Evolutionary conservation across 2,113 vertebrate genomes (phyloP), one percentile per base, ranked within the genome.

Genomic region (Spea bombifrons): DNA sequence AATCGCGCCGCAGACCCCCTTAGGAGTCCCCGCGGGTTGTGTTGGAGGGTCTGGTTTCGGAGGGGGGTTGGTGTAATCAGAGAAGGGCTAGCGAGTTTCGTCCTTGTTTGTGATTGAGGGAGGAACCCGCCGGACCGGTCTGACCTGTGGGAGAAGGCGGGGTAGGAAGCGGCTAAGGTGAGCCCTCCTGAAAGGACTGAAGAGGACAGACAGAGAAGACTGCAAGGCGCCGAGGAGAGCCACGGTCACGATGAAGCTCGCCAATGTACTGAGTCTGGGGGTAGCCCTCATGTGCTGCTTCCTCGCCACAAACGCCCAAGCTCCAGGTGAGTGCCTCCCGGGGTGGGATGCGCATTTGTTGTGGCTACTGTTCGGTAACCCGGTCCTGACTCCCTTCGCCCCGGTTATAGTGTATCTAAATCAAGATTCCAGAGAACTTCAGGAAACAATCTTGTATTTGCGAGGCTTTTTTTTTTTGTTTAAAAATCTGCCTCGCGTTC

Each of bases 291-390:
- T 74, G 7, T 74, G 71, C n/a, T 47, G 46, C 2, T 3, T 55
- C 13, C 16, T 68, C 66, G 55, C 10, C 4, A 3, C 55, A 9
- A 53, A 63, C 57, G 66, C 70, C 82, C 3, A 4, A 90, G 80
- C 10, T 82, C 2, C 1, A 93, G 82, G 48, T 84, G 85, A 83
- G 83, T 91, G 55, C 15, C 65, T 8, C 7, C 3, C 7, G 7
- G 52, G 7, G 59, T 63, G 59, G 59, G 59, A 5, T 10, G 12
- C 52, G 52, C 52, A 8, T 55, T 8, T 55, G 7, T 13, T 55
- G 52, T 55, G 52, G 2, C 30, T 30, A 2, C 30, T 30, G 30
- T 30, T 30, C 30, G 30, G 30, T 30, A 30, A 30, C 30, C 30
- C 30, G 30, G 30, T 30, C 30, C 1, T 30, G n/a, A n/a, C n/a